These are phyloP conservation scores for Hylaeus volcanicus DNA, from an alignment of 1,140 invertebrate genomes.

Conservation along the genomic window DNA sequence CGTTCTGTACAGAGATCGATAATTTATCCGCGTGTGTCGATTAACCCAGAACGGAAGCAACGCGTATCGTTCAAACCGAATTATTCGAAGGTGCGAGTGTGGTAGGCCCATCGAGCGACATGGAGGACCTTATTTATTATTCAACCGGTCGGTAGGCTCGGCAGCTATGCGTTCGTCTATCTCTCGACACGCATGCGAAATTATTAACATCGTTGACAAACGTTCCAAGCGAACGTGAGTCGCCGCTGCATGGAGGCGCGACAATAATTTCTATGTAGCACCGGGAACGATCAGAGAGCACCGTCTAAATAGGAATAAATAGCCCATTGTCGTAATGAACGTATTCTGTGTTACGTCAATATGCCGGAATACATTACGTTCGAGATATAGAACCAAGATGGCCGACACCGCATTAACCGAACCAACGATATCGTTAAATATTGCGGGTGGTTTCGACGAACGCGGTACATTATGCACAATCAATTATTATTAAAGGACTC, in stretches of 20 bases:
- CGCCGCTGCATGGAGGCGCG: neutral
- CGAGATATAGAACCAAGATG: constrained; percentile 34
- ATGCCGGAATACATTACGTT: constrained; percentile 37
- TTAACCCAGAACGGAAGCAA: constrained; percentile 34
- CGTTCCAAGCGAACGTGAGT: constrained; percentile 34
- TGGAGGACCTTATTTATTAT: constrained; percentile 52
- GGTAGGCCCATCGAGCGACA: constrained; percentile 21
- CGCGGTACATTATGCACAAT: too few relatives aligned
- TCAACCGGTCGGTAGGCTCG: constrained; percentile 40
- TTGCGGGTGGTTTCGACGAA: neutral
- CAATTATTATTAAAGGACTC: too few relatives aligned
- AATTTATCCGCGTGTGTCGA: constrained; percentile 14
- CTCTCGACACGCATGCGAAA: constrained; percentile 47
- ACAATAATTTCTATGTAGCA: constrained; percentile 37
- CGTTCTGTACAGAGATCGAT: constrained; percentile 4
- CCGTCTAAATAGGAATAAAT: constrained; percentile 51
- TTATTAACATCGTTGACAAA: constrained; percentile 56
- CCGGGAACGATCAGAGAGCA: constrained; percentile 9
- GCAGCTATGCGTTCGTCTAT: constrained; percentile 21
- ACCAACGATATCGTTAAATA: neutral
- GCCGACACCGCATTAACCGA: neutral
- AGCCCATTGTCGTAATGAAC: constrained; percentile 51
- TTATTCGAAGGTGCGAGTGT: constrained; percentile 34
- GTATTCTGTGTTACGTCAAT: constrained; percentile 50
- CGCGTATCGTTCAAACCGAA: neutral